Percentiles rank a stretch among this genome's conserved stretches.
These are phyloP conservation scores for Enteromius paludinosus DNA, from an alignment of 2,797 vertebrate genomes.

Conservation along the genomic window DNA sequence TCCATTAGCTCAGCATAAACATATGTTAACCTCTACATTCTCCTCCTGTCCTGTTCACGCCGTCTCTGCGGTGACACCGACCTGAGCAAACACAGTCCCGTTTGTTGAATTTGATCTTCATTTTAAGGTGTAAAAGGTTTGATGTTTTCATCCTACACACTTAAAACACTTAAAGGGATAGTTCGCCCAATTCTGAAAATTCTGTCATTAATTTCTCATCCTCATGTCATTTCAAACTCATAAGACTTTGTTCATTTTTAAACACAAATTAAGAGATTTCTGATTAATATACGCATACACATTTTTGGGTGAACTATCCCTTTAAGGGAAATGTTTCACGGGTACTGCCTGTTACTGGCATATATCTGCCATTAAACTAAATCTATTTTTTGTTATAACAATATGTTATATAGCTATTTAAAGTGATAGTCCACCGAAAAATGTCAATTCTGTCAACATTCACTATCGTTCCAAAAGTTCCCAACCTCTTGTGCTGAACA, in stretches of 20 bases:
- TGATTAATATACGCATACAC: no score
- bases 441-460: neutral
- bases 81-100: neutral
- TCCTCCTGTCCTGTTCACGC: neutral
- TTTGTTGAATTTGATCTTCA: neutral
- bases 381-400: no score
- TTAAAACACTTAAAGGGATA: neutral
- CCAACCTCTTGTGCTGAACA: neutral
- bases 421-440: neutral
- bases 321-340: neutral
- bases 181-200: neutral
- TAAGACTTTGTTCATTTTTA: neutral
- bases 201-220: neutral
- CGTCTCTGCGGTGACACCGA: neutral
- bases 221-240: neutral
- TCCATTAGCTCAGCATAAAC: constrained; percentile 46
- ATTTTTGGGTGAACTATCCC: no score
- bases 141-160: neutral
- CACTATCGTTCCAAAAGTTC: neutral
- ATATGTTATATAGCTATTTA: neutral
- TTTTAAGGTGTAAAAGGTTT: neutral
- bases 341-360: neutral
- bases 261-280: neutral
- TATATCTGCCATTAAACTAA: neutral
- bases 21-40: constrained; percentile 18